Evolutionary conservation across 2,888 invertebrate genomes (phyloP).

Genomic region (Bugulina stolonifera): DNA sequence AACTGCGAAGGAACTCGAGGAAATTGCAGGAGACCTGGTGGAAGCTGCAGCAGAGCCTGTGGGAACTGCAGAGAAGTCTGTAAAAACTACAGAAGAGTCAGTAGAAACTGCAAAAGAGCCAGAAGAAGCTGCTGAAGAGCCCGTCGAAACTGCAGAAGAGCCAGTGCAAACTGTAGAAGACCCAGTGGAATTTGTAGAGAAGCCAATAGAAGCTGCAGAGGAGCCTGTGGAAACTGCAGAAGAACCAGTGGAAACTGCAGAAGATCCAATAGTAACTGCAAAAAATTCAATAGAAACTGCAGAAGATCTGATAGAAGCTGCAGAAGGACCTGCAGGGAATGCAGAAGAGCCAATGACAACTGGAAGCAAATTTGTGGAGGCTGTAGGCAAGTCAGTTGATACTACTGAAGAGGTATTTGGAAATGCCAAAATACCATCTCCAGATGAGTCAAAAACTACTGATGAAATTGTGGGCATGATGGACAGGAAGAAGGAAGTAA

Average conservation of each 20-base stretch:
- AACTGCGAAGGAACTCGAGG: background rate
- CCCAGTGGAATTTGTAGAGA: background rate
- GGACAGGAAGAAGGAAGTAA: background rate
- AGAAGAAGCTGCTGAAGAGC: background rate
- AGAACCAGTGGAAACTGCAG: background rate
- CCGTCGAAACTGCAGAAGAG: background rate
- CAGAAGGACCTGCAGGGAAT: background rate
- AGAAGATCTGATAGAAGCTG: background rate
- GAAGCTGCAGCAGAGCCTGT: background rate
- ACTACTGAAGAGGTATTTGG: background rate
- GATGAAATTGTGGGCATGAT: background rate
- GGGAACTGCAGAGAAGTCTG: background rate
- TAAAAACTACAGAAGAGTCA: background rate
- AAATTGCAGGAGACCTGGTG: background rate
- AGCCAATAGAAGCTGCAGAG: background rate
- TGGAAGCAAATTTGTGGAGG: background rate
- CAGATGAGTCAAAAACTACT: background rate
- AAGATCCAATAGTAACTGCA: background rate
- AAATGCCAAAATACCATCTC: background rate
- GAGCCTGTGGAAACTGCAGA: background rate
- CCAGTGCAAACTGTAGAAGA: background rate
- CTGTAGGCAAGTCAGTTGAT: background rate
- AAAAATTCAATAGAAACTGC: background rate
- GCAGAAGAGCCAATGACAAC: background rate
- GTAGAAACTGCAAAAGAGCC: background rate